These are phyloP conservation scores for Buceros bicornis DNA, from an alignment of 2,797 vertebrate species.

Conservation along the genomic window DNA sequence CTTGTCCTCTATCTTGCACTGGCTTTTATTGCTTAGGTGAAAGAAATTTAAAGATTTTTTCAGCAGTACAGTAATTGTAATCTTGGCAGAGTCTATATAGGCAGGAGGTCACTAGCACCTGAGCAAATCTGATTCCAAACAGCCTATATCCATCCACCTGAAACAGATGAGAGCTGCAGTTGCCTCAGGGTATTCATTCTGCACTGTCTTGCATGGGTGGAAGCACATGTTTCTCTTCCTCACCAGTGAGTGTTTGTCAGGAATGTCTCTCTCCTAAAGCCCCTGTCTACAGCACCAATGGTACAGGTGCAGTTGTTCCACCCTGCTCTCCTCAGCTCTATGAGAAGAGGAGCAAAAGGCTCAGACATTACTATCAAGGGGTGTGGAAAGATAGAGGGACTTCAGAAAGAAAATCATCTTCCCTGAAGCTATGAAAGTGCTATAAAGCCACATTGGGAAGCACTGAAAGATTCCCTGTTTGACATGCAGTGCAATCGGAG, in stretches of 20 bases:
- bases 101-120: slow-evolving; percentile 22
- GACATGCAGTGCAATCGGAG: background rate
- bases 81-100: slow-evolving; percentile 1
- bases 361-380: background rate
- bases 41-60: slow-evolving; percentile 28
- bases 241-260: background rate
- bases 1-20: background rate
- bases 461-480: background rate
- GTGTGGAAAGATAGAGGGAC: background rate
- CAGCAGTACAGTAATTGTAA: slow-evolving; percentile 6
- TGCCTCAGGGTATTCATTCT: slow-evolving; percentile 27
- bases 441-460: background rate
- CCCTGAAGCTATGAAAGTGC: background rate
- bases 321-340: background rate
- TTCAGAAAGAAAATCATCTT: background rate
- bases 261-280: background rate
- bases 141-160: background rate
- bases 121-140: slow-evolving; percentile 21
- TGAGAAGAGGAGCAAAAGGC: background rate
- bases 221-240: background rate
- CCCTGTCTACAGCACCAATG: background rate
- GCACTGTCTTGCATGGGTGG: background rate
- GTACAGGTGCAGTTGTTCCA: background rate
- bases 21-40: background rate
- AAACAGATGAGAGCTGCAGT: slow-evolving; percentile 20